Evolutionary conservation across 1,140 invertebrate genomes (phyloP), one percentile per base, ranked within the genome.

Genomic region (Trachymyrmex cornetzi): DNA sequence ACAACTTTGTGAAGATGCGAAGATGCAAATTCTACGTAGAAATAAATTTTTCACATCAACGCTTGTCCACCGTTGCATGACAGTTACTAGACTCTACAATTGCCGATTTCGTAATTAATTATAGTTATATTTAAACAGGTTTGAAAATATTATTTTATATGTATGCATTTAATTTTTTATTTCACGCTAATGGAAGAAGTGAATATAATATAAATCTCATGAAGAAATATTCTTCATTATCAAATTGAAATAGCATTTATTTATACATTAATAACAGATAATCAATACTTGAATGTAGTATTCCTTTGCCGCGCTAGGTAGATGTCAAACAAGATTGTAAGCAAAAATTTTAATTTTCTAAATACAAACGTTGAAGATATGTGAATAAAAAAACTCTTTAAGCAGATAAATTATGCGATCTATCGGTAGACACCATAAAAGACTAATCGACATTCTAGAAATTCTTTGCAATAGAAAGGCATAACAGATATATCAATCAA

Each of bases 321-420:
- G 30, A 24, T 24, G 48, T 81, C 50, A 57, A 59, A 59, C 34
- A 14, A 82, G 53, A 82, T 72, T 64, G 50, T 34, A 38, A 81
- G 30, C 30, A n/a, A 69, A 59, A 57, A 81, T 72, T 22, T 72
- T 30, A 81, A 82, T 82, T 82, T 71, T 59, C 22, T 57, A 71
- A 59, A 71, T 48, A 27, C 59, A 48, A 59, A 67, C 9, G 6
- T 53, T n/a, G 22, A 55, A 38, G 0, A 7, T 22, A 3, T 63
- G 38, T 24, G 22, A 44, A 27, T 24, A 59, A 24, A 57, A 57
- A 69, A n/a, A 48, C 2, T 34, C 22, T 71, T 69, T 81, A 57
- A 72, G 3, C 3, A 63, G 7, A 53, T 34, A 67, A 80, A 67
- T 66, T 30, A 79, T 67, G 38, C 38, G 38, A 44, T 44, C 38